phyloP scores from a whole-genome alignment of 2,888 invertebrate genomes.

The Dryocosmus kuriphilus region DNA sequence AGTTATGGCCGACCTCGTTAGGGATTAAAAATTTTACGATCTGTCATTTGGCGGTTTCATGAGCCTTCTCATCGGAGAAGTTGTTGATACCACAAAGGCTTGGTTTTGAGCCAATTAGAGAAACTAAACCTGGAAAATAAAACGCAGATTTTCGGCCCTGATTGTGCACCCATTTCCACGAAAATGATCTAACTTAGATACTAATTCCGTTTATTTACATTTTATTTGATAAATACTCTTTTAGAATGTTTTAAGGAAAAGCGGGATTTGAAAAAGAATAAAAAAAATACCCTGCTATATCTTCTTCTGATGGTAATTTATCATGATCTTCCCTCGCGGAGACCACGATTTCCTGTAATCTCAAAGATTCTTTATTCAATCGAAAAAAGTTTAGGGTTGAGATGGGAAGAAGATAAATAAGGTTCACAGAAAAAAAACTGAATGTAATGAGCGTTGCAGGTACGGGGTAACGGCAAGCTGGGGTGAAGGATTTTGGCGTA shows the following conservation, averaged over 20 bases:
- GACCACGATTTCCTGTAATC: neutral
- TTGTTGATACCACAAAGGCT: neutral
- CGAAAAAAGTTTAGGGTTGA: neutral
- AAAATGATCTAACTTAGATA: neutral
- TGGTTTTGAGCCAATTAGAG: neutral
- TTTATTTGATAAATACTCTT: neutral
- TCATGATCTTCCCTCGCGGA: neutral
- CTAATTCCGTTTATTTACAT: neutral
- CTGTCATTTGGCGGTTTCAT: neutral
- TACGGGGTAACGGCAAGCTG: no score
- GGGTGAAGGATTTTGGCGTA: no score
- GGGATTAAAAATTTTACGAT: neutral
- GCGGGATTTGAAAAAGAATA: neutral
- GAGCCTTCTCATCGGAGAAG: slow-evolving; percentile 1
- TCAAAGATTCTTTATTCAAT: neutral
- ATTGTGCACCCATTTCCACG: neutral
- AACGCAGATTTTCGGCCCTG: neutral
- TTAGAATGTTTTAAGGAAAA: neutral
- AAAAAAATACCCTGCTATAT: neutral
- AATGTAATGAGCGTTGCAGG: no score
- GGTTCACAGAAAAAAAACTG: no score
- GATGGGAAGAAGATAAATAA: neutral
- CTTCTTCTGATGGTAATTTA: neutral
- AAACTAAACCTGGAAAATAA: neutral
- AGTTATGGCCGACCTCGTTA: neutral